These are phyloP conservation scores for Centroberyx gerrardi DNA, from an alignment of 2,797 vertebrate genomes.

Conservation along the genomic window DNA sequence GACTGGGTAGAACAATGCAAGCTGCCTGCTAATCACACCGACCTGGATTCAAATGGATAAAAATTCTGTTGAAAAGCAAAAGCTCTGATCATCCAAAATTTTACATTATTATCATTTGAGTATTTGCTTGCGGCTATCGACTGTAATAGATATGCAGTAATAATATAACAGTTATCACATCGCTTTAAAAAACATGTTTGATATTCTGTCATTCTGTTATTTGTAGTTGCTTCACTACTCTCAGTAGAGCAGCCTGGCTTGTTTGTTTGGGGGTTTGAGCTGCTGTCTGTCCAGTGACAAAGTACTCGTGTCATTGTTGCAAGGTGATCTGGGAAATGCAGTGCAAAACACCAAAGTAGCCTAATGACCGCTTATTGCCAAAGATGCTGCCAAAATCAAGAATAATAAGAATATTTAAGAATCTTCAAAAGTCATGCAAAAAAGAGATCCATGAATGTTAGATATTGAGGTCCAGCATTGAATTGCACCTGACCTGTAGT, in stretches of 20 bases:
- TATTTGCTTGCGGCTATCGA: too few species aligned
- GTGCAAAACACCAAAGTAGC: slow-evolving; percentile 58
- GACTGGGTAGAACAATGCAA: too few species aligned
- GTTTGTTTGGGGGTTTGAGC: slow-evolving; percentile 44
- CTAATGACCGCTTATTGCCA: slow-evolving; percentile 53
- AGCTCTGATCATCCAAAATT: too few species aligned
- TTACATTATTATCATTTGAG: too few species aligned
- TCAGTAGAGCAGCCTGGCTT: slow-evolving; percentile 20
- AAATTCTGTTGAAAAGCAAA: too few species aligned
- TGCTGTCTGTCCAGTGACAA: slow-evolving; percentile 41
- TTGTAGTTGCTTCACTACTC: too few species aligned
- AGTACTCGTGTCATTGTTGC: slow-evolving; percentile 19
- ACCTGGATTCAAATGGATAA: too few species aligned
- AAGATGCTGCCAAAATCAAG: slow-evolving; percentile 61
- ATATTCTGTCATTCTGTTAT: too few species aligned
- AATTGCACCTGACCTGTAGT: slow-evolving; percentile 12
- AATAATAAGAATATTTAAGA: slow-evolving; percentile 44
- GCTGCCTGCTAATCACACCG: too few species aligned
- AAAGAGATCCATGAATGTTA: neutral
- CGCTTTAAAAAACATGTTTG: too few species aligned
- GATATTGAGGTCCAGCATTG: neutral
- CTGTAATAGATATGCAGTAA: too few species aligned
- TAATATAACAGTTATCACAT: too few species aligned
- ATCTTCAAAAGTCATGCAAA: slow-evolving; percentile 27
- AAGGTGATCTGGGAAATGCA: slow-evolving; percentile 54